Conservation (phyloP, 2,888 invertebrate genomes). For the Entomobrya multifasciata region DNA sequence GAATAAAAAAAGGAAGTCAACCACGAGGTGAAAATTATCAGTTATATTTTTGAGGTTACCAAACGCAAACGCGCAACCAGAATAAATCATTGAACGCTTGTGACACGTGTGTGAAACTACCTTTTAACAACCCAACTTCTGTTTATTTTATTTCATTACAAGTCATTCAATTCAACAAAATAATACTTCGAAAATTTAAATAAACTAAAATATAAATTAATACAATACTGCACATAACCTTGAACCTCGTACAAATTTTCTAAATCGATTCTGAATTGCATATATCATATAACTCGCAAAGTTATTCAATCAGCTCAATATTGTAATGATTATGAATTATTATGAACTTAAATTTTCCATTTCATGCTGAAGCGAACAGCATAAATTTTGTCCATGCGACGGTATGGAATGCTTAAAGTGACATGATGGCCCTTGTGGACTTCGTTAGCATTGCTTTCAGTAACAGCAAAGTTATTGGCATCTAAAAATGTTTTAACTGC, state of each 20-base stretch:
- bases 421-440: constrained; percentile 46
- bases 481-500: constrained; percentile 1
- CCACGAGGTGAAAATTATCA: constrained; percentile 1
- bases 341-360: constrained; percentile 15
- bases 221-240: no score
- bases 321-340: no score
- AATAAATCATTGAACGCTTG: not conserved
- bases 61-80: not conserved
- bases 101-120: no score
- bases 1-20: not conserved
- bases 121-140: no score
- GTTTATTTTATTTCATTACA: no score
- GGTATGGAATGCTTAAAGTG: constrained; percentile 50
- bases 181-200: no score
- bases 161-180: no score
- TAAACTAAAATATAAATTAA: no score
- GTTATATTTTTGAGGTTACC: constrained; percentile 9
- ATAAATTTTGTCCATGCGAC: not conserved
- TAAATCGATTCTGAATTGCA: no score
- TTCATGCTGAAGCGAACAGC: constrained; percentile 56
- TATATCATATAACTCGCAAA: no score
- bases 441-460: constrained; percentile 1
- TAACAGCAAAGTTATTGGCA: not conserved
- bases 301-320: no score
- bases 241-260: no score